A percentile compares a stretch with the other conserved stretches of the same genome.
phyloP scores from a whole-genome alignment of 1,140 invertebrate genomes.

The Spodoptera frugiperda region DNA sequence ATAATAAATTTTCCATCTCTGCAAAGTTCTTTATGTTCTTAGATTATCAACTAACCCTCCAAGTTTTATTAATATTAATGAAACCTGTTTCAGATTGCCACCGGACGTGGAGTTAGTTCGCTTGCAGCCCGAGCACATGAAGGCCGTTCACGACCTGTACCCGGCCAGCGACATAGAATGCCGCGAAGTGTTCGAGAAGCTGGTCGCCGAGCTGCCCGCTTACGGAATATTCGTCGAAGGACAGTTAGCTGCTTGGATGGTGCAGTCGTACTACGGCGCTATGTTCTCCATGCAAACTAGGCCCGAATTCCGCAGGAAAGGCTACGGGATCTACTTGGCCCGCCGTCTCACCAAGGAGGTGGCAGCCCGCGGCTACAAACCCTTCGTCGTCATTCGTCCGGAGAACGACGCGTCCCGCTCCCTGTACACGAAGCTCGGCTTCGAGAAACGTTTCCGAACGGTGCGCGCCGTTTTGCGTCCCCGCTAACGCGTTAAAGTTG shows the following conservation, averaged over 20 bases:
- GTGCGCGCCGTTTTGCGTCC: constrained; percentile 92
- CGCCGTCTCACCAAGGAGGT: constrained; percentile 89
- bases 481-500: constrained; percentile 78
- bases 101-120: constrained; percentile 90
- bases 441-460: constrained; percentile 91
- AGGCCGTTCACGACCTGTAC: constrained; percentile 93
- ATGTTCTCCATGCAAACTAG: constrained; percentile 97
- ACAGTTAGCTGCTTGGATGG: constrained; percentile 93
- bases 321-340: constrained; percentile 90
- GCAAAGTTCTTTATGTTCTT: not conserved
- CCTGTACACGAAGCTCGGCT: constrained; percentile 92
- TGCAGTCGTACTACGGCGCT: constrained; percentile 94
- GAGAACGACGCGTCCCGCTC: constrained; percentile 93
- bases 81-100: constrained; percentile 82
- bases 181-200: constrained; percentile 92
- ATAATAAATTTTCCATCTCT: too few relatives aligned
- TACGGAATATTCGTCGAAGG: constrained; percentile 92
- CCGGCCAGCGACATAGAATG: constrained; percentile 94
- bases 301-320: constrained; percentile 92
- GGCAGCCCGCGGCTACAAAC: constrained; percentile 91
- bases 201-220: constrained; percentile 91
- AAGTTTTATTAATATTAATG: constrained; percentile 14
- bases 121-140: constrained; percentile 91
- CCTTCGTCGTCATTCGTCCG: constrained; percentile 94
- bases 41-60: not conserved